These are phyloP conservation scores for Acanthiza pusilla DNA, from an alignment of 2,797 vertebrate genomes.

Conservation along the genomic window DNA sequence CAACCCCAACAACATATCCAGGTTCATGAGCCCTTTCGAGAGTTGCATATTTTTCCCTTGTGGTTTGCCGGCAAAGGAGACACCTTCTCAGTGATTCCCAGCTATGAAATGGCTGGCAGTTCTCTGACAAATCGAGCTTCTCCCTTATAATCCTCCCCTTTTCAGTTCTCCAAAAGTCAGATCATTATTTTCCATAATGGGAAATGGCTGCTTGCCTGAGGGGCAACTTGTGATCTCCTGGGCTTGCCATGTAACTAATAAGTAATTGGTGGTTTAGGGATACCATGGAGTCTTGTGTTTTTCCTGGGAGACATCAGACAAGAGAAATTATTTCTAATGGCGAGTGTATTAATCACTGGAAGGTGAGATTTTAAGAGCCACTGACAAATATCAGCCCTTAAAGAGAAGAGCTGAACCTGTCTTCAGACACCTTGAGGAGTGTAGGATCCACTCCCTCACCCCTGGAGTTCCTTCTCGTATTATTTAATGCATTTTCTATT, in stretches of 20 bases:
- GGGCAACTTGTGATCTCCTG: background rate
- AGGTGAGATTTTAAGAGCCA: background rate
- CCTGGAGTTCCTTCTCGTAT: fast-evolving
- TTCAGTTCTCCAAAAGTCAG: constrained; percentile 29
- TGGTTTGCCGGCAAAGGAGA: background rate
- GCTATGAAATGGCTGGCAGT: background rate
- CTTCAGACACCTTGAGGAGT: background rate
- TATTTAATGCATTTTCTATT: background rate
- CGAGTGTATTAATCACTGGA: background rate
- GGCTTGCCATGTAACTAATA: constrained; percentile 1
- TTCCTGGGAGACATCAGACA: background rate
- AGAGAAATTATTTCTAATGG: background rate
- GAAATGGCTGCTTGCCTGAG: background rate
- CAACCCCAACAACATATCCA: background rate
- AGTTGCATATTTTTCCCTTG: background rate
- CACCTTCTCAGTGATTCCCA: background rate
- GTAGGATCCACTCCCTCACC: background rate
- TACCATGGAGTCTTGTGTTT: background rate
- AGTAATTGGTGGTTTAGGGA: constrained; percentile 38
- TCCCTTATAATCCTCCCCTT: background rate
- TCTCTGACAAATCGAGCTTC: background rate
- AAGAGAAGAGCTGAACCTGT: background rate
- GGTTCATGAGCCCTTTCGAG: background rate
- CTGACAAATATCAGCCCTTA: background rate
- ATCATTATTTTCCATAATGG: constrained; percentile 11